Evolutionary conservation across 2,113 vertebrate species (phyloP).

Genomic region (Atrichornis clamosus): DNA sequence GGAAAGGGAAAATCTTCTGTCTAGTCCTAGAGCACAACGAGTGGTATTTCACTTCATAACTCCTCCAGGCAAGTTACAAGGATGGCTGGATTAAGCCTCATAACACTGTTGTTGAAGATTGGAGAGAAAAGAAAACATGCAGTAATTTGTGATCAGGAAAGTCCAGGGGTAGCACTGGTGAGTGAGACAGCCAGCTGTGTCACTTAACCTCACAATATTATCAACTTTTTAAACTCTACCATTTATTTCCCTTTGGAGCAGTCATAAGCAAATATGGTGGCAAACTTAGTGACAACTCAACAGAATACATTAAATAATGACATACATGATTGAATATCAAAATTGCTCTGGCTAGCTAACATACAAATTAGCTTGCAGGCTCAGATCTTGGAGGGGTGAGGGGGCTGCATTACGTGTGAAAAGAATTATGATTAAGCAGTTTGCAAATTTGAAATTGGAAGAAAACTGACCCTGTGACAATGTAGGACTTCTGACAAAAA

Average conservation of each 20-base stretch:
- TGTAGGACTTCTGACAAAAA: neutral
- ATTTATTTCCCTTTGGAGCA: neutral
- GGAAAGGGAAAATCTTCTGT: neutral
- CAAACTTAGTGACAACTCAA: neutral
- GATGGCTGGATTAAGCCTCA: neutral
- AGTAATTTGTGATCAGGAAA: neutral
- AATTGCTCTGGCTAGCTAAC: neutral
- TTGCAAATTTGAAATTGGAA: neutral
- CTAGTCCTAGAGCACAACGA: neutral
- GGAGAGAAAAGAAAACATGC: neutral
- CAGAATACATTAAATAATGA: neutral
- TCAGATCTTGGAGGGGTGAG: neutral
- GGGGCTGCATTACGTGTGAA: neutral
- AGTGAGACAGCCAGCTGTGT: neutral
- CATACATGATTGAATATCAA: neutral
- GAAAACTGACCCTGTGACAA: neutral
- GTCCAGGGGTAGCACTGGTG: accelerated
- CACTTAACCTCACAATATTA: neutral
- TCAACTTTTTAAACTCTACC: neutral
- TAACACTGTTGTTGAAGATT: neutral
- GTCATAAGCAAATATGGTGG: neutral
- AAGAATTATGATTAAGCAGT: neutral
- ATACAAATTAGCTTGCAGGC: neutral
- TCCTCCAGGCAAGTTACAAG: neutral
- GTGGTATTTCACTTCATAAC: neutral